phyloP scores from a whole-genome alignment of 2,113 vertebrate genomes.

The Pteruthius melanotis region DNA sequence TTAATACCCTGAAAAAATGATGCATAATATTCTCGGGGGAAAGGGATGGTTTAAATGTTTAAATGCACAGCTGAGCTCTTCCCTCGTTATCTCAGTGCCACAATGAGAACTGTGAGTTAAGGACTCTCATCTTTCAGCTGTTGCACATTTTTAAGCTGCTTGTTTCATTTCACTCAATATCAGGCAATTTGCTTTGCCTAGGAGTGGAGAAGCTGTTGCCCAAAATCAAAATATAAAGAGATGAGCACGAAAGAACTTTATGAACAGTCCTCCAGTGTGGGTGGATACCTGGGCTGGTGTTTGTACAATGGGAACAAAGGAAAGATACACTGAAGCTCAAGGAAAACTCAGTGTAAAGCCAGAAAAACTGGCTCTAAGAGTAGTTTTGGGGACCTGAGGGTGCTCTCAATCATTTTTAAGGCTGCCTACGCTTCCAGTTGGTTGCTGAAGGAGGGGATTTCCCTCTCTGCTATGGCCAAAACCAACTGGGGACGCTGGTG shows the following conservation, averaged over 20 bases:
- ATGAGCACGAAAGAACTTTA: rapidly evolving
- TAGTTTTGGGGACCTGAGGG: background rate
- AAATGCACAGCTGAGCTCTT: background rate
- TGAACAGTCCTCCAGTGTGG: background rate
- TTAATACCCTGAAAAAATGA: background rate
- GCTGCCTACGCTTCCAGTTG: background rate
- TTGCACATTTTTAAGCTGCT: background rate
- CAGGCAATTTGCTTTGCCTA: background rate
- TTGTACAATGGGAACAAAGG: background rate
- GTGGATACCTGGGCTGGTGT: too few species aligned
- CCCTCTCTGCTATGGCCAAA: too few species aligned
- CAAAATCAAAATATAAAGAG: background rate
- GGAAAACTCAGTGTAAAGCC: background rate
- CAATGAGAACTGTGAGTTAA: background rate
- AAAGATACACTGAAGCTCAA: background rate
- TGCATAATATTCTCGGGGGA: background rate
- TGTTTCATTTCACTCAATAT: background rate
- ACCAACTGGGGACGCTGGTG: too few species aligned
- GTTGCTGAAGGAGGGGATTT: too few species aligned
- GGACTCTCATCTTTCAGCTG: background rate
- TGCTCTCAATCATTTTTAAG: background rate
- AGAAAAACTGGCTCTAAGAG: background rate
- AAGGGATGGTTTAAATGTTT: background rate
- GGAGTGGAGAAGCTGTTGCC: too few species aligned
- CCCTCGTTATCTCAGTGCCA: background rate